These are phyloP conservation scores for Parotia lawesii DNA, from an alignment of 2,113 vertebrate species.

Conservation along the genomic window DNA sequence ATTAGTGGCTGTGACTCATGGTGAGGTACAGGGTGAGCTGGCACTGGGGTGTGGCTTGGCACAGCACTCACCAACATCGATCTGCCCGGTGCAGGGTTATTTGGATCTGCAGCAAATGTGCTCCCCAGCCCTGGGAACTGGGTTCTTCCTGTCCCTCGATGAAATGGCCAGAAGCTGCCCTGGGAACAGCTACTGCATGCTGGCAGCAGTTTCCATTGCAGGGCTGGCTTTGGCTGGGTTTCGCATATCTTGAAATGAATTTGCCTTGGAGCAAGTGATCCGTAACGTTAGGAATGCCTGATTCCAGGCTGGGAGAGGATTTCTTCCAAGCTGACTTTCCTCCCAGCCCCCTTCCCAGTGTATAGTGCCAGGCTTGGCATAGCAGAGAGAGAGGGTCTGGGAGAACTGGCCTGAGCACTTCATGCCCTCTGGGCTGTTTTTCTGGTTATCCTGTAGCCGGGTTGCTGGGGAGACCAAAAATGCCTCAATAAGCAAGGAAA, in stretches of 20 bases:
- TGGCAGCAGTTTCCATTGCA: background rate
- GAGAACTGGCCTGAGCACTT: background rate
- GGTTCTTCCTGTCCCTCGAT: background rate
- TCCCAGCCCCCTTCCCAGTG: background rate
- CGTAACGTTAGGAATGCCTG: background rate
- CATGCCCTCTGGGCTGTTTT: background rate
- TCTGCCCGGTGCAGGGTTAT: background rate
- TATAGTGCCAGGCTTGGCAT: background rate
- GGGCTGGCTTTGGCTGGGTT: constrained; percentile 12
- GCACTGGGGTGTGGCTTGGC: background rate
- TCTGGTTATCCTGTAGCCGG: background rate
- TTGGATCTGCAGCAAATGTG: rapidly evolving
- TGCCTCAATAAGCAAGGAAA: background rate
- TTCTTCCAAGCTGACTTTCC: background rate
- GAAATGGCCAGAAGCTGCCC: background rate
- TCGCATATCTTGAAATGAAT: background rate
- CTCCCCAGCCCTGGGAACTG: rapidly evolving
- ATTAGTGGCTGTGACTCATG: constrained; percentile 22
- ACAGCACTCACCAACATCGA: rapidly evolving
- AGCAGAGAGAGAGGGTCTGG: background rate
- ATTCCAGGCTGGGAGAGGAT: background rate
- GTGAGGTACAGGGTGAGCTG: background rate
- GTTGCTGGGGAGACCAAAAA: background rate
- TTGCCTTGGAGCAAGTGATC: constrained; percentile 21
- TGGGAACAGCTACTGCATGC: background rate